Evolutionary conservation across 2,888 invertebrate species (phyloP).

Genomic region (Drosophila acutilabella): DNA sequence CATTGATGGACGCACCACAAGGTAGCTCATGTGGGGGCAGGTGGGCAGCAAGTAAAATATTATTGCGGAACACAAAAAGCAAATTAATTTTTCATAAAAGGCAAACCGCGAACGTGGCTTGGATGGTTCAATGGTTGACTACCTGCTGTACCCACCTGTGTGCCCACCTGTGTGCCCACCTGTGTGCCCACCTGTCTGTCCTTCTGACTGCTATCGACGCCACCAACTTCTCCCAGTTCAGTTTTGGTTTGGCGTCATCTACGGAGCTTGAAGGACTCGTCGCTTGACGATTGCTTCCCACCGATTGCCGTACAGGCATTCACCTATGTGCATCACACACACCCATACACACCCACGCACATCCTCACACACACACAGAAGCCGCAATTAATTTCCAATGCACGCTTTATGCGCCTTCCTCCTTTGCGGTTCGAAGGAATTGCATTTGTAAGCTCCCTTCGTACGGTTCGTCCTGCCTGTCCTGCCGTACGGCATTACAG

Average conservation of each 20-base stretch:
- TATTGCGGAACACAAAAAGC: slow-evolving; percentile 77
- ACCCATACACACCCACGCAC: slow-evolving; percentile 11
- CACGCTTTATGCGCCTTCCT: slow-evolving; percentile 69
- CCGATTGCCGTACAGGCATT: slow-evolving; percentile 44
- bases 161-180: slow-evolving; percentile 5
- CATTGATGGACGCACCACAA: not conserved
- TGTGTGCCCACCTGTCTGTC: slow-evolving; percentile 1
- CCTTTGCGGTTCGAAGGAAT: slow-evolving; percentile 53
- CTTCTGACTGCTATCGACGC: not conserved
- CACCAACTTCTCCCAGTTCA: not conserved
- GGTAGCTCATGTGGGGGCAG: not conserved
- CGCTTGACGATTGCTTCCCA: slow-evolving; percentile 26
- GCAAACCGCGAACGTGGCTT: slow-evolving; percentile 61
- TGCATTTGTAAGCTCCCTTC: slow-evolving; percentile 39
- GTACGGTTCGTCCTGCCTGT: slow-evolving; percentile 3
- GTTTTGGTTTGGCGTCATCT: slow-evolving; percentile 16
- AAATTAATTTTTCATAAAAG: slow-evolving; percentile 80
- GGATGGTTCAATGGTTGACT: slow-evolving; percentile 14
- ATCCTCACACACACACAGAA: slow-evolving; percentile 4
- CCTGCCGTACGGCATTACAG: slow-evolving; percentile 17
- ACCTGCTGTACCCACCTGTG: not conserved
- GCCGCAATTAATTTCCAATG: slow-evolving; percentile 79
- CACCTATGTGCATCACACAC: slow-evolving; percentile 21
- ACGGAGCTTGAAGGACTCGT: slow-evolving; percentile 16
- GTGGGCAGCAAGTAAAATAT: slow-evolving; percentile 53